Base-by-base conservation (phyloP, 2,888 invertebrate species). In the Andrena haemorrhoa region DNA sequence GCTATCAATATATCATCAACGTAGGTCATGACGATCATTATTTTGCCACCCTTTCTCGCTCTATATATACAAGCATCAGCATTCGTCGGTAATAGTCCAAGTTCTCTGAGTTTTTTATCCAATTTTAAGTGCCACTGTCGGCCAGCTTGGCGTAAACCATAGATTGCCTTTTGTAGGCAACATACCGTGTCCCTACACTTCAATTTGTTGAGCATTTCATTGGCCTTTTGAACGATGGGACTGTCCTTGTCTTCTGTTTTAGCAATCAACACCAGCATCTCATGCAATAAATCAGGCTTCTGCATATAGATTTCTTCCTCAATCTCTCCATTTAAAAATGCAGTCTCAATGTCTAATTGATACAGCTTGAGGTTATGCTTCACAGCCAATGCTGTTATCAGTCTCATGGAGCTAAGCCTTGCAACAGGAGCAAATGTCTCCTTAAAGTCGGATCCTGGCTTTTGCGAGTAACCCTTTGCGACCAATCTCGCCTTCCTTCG, bases 311-410 rank as follows among this genome's bases (percentile, higher is more conserved):
- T 51, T 51, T 51, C 49, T 51, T 51, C 49, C 2, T 51, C 49
- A 51, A 51, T 51, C n/a, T 51, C 49, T 20, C 49, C 49, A 51
- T 51, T 51, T n/a, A n/a, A 49, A 20, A 51, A 51, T 51, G 49
- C 49, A 51, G 49, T 51, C 7, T 51, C 49, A 51, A 51, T 51
- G 7, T n/a, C 49, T 2, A 51, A 20, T 51, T 51, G 49, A 51
- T 51, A 51, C n/a, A 51, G 49, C 49, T n/a, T n/a, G 49, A 51
- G 7, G 8, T 51, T n/a, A 2, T 51, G n/a, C 0, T 51, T 51
- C n/a, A 20, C 49, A 51, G 49, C 16, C 49, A 51, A 51, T 7
- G 49, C 49, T 41, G 35, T 41, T 41, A 12, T 41, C 3, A 51
- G 16, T 51, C 49, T 51, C 49, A n/a, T 51, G 0, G 2, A 51